Evolutionary conservation across 1,140 invertebrate species (phyloP).

Genomic region (Laupala kohalensis): DNA sequence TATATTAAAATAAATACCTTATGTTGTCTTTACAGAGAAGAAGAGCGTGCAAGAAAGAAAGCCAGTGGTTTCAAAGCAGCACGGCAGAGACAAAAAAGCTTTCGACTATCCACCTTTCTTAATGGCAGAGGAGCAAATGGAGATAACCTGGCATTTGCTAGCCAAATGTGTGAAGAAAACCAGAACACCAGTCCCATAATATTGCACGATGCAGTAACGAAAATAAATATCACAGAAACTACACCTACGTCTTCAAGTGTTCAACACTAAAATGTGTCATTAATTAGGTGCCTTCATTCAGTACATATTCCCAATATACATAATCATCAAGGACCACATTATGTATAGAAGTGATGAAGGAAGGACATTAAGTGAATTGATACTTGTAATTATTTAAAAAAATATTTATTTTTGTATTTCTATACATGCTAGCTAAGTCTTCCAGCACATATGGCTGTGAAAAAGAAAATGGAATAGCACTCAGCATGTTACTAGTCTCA

Average conservation of each 20-base stretch:
- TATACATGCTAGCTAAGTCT: background rate
- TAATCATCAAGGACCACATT: background rate
- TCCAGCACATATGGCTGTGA: background rate
- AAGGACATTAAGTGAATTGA: background rate
- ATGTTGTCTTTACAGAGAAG: background rate
- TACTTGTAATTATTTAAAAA: background rate
- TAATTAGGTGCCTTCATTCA: background rate
- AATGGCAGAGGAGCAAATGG: background rate
- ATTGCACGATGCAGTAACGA: no score
- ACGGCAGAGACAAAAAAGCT: background rate
- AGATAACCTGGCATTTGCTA: conserved; percentile 6
- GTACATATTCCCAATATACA: background rate
- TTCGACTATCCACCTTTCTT: background rate
- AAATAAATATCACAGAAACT: background rate
- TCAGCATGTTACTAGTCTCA: background rate
- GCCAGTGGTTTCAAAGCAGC: background rate
- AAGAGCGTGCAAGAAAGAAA: background rate
- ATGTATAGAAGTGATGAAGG: background rate
- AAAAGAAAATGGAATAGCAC: background rate
- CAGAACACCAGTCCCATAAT: background rate
- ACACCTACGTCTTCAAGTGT: background rate
- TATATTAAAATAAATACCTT: background rate
- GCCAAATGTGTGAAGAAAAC: conserved; percentile 8
- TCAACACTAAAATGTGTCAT: background rate
- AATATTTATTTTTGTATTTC: background rate